Evolutionary conservation across 2,113 vertebrate genomes (phyloP).

Genomic region (Mesembrinibis cayennensis): DNA sequence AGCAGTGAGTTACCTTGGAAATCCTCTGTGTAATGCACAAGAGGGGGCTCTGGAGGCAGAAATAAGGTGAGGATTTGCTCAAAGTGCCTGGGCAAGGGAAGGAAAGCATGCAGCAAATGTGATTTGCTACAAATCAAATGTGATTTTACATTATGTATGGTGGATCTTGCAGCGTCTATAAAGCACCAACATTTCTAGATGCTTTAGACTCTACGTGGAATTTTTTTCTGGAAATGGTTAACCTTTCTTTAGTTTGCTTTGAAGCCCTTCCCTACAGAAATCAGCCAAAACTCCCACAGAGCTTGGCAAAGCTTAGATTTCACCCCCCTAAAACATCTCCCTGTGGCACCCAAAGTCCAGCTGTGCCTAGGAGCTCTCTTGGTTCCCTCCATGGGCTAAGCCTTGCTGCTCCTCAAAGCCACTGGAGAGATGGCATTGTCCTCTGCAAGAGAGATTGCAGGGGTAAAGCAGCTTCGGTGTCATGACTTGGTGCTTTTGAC

Average conservation of each 20-base stretch:
- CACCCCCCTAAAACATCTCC: not conserved
- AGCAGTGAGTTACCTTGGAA: not conserved
- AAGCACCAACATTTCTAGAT: no score
- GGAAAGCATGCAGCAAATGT: not conserved
- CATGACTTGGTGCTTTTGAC: not conserved
- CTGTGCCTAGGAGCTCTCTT: not conserved
- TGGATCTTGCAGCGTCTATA: not conserved
- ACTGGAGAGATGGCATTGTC: not conserved
- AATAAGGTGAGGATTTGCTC: not conserved
- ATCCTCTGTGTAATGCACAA: not conserved
- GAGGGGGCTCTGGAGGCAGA: not conserved
- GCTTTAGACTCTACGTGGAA: not conserved
- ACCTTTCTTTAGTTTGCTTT: not conserved
- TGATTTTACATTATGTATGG: not conserved
- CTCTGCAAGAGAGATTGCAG: not conserved
- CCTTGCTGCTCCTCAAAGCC: not conserved
- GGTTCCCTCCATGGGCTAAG: not conserved
- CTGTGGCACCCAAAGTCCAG: no score
- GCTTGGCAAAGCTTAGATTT: not conserved
- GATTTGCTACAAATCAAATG: not conserved
- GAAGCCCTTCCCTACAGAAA: not conserved
- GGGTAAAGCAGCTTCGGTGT: not conserved
- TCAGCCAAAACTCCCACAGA: not conserved
- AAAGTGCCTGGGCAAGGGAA: not conserved
- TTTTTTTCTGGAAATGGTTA: not conserved